Conservation (phyloP, 2,797 vertebrate species). For the Sternarchorhynchus goeldii region DNA sequence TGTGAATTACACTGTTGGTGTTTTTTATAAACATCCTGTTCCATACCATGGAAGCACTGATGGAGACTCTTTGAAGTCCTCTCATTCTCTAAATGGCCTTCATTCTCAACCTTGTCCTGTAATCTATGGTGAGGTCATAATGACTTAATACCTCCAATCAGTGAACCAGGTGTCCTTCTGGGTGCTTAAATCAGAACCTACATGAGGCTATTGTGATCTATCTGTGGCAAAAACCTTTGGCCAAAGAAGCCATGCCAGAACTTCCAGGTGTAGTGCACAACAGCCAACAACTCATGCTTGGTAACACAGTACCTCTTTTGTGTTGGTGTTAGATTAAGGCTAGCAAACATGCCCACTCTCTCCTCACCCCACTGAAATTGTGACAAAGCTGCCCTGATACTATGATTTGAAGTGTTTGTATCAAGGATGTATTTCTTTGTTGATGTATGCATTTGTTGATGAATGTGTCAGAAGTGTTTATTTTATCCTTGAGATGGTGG, state of each 20-base stretch:
- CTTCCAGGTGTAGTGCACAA: too few species aligned
- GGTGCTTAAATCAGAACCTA: conserved; percentile 31
- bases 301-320: conserved; percentile 10
- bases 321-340: background rate
- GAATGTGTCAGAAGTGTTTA: conserved; percentile 40
- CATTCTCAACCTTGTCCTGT: background rate
- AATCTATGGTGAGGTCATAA: conserved; percentile 41
- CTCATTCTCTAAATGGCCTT: conserved; percentile 29
- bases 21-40: conserved; percentile 17
- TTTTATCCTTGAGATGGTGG: conserved; percentile 67
- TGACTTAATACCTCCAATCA: conserved; percentile 42
- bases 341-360: too few species aligned
- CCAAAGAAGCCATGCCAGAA: background rate
- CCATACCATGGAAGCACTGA: conserved; percentile 30
- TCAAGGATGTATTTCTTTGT: conserved; percentile 49
- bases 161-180: background rate
- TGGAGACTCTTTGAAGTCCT: conserved; percentile 20
- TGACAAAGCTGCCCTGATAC: too few species aligned
- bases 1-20: conserved; percentile 10
- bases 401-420: conserved; percentile 17
- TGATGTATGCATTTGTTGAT: background rate
- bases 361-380: too few species aligned
- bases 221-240: conserved; percentile 5
- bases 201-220: conserved; percentile 29
- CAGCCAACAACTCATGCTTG: background rate